A percentile compares a stretch with the other conserved stretches of the same genome.
Conservation (phyloP, 2,797 vertebrate species). For the Coreius guichenoti region DNA sequence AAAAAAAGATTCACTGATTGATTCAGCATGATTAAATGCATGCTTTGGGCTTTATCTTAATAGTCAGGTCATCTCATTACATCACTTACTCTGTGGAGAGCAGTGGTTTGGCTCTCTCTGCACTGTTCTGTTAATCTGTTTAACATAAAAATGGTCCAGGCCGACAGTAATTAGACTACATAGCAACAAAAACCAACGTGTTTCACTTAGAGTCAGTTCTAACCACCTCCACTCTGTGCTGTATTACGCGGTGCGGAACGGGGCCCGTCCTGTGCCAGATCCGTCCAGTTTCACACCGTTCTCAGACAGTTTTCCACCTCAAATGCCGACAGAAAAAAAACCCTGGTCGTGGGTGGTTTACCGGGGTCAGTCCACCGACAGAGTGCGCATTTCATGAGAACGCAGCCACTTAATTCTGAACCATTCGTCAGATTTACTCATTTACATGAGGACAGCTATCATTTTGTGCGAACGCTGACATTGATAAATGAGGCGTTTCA, state of each 20-base stretch:
- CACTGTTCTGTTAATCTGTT: slow-evolving; percentile 46
- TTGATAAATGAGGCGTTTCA: slow-evolving; percentile 87
- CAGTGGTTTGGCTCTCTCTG: slow-evolving; percentile 43
- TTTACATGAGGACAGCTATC: slow-evolving; percentile 87
- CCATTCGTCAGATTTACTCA: slow-evolving; percentile 83
- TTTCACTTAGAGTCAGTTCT: slow-evolving; percentile 39
- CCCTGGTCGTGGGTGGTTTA: slow-evolving; percentile 80
- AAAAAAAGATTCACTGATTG: not conserved
- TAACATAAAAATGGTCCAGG: slow-evolving; percentile 29
- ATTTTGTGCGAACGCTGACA: slow-evolving; percentile 81
- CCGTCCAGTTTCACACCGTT: slow-evolving; percentile 81
- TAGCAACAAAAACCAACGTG: slow-evolving; percentile 26
- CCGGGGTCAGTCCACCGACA: slow-evolving; percentile 82
- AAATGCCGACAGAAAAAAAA: slow-evolving; percentile 73
- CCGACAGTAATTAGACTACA: slow-evolving; percentile 23
- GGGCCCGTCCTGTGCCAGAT: slow-evolving; percentile 81
- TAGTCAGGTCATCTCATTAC: slow-evolving; percentile 33
- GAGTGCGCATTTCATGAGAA: slow-evolving; percentile 84
- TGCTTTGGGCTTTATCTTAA: slow-evolving; percentile 34
- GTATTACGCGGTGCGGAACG: slow-evolving; percentile 72
- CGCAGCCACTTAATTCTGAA: slow-evolving; percentile 83
- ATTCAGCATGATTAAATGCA: slow-evolving; percentile 61
- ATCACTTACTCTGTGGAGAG: slow-evolving; percentile 42
- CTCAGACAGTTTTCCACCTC: slow-evolving; percentile 75
- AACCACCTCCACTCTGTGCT: slow-evolving; percentile 53